Base-by-base conservation (phyloP, 2,888 invertebrate species). In the Macrophya alboannulata region DNA sequence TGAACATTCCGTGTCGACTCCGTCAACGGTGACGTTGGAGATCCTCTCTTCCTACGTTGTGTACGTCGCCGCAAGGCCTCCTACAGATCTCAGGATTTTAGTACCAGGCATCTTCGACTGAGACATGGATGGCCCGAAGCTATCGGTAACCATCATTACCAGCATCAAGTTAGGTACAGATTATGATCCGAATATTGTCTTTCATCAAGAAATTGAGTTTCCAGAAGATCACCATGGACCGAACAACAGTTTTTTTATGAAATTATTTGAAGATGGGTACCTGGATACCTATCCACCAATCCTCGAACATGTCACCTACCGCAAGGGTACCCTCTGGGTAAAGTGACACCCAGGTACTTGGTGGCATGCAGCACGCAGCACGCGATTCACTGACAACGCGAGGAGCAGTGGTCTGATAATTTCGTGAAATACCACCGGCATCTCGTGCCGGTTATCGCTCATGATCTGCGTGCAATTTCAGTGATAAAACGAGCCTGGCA, bases 1-100 rank as follows among this genome's bases (percentile, higher is more conserved):
- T 85, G 85, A 85, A 85, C 84, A 83, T 84, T 85, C 85, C 85
- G 55, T 82, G 83, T 85, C 85, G 71, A 68, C 83, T 71, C 65
- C 83, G 83, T 83, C 83, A 83, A 83, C 83, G 83, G 68, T 71
- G 68, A 83, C 83, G 83, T 55, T 25, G 83, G 51, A 43, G 81
- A 62, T 81, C 62, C 51, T 62, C 48, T 76, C 55, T 51, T 43
- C 17, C 55, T 59, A 3, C 21, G 6, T 55, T 37, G 79, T 62
- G 10, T 31, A 43, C 81, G 62, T 43, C 31, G 21, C 81, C 51
- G 21, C 37, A 40, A 43, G 62, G 31, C n/a, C 31, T 51, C 55
- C 51, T 37, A 25, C 51, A 51, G 51, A 8, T 77, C 48, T 48
- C 37, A 77, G 68, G 31, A 68, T 25, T 37, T 37, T 31, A 17